Conservation (phyloP, 2,113 vertebrate genomes). For the Urocolius indicus region DNA sequence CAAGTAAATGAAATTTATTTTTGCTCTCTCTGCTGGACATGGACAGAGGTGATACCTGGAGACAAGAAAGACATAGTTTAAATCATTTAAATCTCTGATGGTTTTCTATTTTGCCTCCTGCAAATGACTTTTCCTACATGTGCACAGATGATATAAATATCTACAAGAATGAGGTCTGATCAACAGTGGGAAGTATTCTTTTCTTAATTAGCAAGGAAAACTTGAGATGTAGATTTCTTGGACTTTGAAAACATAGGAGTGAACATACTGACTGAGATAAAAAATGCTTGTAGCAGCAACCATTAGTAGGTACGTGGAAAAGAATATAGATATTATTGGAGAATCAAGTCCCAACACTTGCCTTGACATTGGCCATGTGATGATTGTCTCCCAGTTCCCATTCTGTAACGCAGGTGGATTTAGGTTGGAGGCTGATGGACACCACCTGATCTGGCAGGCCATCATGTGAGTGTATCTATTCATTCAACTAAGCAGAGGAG, state of each 20-base stretch:
- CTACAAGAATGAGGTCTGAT: background rate
- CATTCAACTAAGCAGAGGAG: background rate
- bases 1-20: background rate
- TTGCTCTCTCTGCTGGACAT: background rate
- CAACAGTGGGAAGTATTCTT: background rate
- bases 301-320: fast-evolving
- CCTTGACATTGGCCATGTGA: fast-evolving
- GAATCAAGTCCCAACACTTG: background rate
- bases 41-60: background rate
- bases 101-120: background rate
- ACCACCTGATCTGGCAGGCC: background rate
- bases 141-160: background rate
- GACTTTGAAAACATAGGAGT: background rate
- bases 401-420: fast-evolving
- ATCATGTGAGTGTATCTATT: background rate
- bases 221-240: background rate
- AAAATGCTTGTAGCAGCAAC: background rate
- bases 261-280: background rate
- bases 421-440: background rate
- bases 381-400: background rate
- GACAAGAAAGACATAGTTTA: background rate
- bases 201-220: background rate
- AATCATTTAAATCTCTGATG: background rate
- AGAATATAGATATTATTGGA: background rate
- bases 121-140: background rate